Percentiles rank a stretch among this genome's conserved stretches.
phyloP scores from a whole-genome alignment of 2,888 invertebrate species.

The Pyralis farinalis region DNA sequence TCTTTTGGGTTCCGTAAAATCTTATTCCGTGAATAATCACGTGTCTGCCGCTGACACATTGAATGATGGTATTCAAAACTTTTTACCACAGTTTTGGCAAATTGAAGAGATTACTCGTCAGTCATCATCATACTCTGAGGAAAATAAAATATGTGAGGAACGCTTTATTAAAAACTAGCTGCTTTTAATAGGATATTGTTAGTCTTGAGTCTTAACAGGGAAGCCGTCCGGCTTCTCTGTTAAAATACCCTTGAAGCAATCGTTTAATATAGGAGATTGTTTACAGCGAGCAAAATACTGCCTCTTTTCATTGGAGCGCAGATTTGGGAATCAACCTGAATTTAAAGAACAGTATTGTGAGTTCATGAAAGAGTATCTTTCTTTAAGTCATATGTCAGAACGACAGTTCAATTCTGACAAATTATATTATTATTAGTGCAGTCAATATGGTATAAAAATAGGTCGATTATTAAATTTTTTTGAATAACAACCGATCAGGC shows the following conservation, averaged over 20 bases:
- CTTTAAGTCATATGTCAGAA: slow-evolving; percentile 2
- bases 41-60: slow-evolving; percentile 6
- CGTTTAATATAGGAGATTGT: no score
- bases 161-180: neutral
- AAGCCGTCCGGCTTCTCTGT: no score
- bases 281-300: slow-evolving; percentile 14
- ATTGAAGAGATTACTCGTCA: no score
- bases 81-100: no score
- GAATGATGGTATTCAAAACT: neutral
- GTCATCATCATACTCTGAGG: no score
- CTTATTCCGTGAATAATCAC: no score
- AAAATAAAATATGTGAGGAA: neutral
- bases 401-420: neutral
- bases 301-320: slow-evolving; percentile 16
- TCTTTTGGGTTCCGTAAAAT: slow-evolving; percentile 10
- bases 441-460: no score
- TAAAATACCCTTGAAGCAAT: no score
- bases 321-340: slow-evolving; percentile 10
- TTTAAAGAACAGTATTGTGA: slow-evolving; percentile 7
- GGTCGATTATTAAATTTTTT: no score
- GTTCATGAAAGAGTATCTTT: slow-evolving; percentile 23
- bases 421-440: slow-evolving; percentile 14
- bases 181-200: no score
- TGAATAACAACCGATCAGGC: no score
- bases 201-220: no score